Base-by-base conservation (phyloP, 2,888 invertebrate species). In the Pachliopta kotzebuea region DNA sequence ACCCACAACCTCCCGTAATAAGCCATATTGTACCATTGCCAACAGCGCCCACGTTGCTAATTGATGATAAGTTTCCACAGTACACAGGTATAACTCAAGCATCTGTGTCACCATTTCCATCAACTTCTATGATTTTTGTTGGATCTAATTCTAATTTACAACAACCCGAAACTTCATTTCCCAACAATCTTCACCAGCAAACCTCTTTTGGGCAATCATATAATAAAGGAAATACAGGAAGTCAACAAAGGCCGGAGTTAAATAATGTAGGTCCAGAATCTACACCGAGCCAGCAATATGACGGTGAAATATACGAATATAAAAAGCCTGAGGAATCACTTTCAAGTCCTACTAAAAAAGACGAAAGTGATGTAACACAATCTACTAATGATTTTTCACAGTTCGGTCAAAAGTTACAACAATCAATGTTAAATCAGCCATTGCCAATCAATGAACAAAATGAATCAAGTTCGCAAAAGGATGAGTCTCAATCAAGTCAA, bases 301-400 rank as follows among this genome's bases (percentile, higher is more conserved):
- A 69, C 11, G 79, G 80, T 23, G 77, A 81, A 72, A 71, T 88
- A 67, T 86, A 88, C 63, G 79, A 88, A 67, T 87, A 87, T 66
- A 84, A 74, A 52, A 87, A 87, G 60, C 88, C 87, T 53, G 72
- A 75, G 20, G 74, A 76, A 64, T 70, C 72, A 52, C 67, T 81
- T 1, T 75, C 81, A 24, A 71, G 75, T 42, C 68, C 78, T 24
- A 60, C 70, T 21, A 69, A 72, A 62, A 67, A 72, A 57, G 63
- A 68, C 21, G 67, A 45, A 29, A 50, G 60, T 37, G 56, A 21
- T 26, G 56, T 68, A 50, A 57, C 67, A 20, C 31, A 58, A 21
- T 21, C 64, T 55, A 52, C 52, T 17, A 18, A 52, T 53, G n/a
- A 23, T 23, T 65, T 65, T 31, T 24, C 56, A 31, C 65, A 70